Conservation (phyloP, 92 coral and sea anemone species). For the Virgularia gustaviana region DNA sequence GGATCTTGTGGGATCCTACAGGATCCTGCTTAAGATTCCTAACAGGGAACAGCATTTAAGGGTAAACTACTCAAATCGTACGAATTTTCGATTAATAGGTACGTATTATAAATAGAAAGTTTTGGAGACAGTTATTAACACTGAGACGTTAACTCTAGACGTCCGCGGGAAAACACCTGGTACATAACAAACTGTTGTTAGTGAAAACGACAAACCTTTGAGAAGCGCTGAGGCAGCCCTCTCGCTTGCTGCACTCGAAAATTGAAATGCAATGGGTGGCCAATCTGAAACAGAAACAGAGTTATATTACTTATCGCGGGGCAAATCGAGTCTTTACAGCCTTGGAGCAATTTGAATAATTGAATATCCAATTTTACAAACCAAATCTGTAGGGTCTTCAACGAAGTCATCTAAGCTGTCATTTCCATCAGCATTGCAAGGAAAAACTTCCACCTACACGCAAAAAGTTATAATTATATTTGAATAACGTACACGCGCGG, state of each 20-base stretch:
- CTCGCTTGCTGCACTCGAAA: constrained; percentile 70
- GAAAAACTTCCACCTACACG: constrained; percentile 65
- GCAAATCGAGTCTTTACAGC: not conserved
- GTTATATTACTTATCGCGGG: not conserved
- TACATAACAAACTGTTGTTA: no score
- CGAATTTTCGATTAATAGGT: no score
- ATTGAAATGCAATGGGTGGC: constrained; percentile 62
- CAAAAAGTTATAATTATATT: not conserved
- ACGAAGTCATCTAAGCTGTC: constrained; percentile 74
- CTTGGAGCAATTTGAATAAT: no score
- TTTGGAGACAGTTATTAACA: no score
- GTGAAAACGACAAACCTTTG: constrained; percentile 77
- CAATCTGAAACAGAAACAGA: constrained; percentile 50
- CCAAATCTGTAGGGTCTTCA: constrained; percentile 80
- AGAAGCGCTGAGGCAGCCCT: constrained; percentile 78
- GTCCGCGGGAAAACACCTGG: no score
- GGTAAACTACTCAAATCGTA: no score
- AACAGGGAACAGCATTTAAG: no score
- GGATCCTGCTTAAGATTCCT: no score
- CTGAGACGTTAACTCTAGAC: no score
- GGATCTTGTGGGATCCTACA: no score
- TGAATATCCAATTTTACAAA: no score
- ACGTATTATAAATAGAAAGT: no score
- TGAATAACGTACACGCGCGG: not conserved
- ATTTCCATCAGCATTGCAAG: constrained; percentile 61